Evolutionary conservation across 2,797 vertebrate genomes (phyloP).

Genomic region (Lycodopsis pacificus): DNA sequence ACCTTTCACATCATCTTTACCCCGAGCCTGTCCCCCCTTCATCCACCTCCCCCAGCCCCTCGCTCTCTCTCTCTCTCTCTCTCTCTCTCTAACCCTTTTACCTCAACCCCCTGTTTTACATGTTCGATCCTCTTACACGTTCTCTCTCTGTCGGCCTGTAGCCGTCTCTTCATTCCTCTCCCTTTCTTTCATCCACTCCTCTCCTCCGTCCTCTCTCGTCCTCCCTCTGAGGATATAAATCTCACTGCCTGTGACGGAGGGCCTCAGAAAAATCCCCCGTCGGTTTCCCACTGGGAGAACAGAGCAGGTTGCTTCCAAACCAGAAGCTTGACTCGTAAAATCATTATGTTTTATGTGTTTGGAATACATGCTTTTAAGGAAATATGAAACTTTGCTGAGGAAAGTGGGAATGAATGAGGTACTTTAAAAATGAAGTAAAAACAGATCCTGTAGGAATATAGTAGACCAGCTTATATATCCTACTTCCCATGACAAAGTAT

Average conservation of each 20-base stretch:
- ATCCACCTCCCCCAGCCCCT: slow-evolving; percentile 13
- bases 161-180: not conserved
- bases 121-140: not conserved
- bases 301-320: slow-evolving; percentile 58
- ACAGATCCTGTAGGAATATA: slow-evolving; percentile 31
- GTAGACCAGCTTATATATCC: not conserved
- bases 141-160: slow-evolving; percentile 7
- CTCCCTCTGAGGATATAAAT: slow-evolving; percentile 69
- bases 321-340: slow-evolving; percentile 41
- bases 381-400: slow-evolving; percentile 22
- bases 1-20: slow-evolving; percentile 38
- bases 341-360: slow-evolving; percentile 48
- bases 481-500: not conserved
- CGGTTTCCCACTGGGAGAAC: slow-evolving; percentile 28
- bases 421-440: slow-evolving; percentile 37
- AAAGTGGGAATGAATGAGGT: slow-evolving; percentile 13
- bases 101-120: not conserved
- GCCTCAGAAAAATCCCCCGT: slow-evolving; percentile 32
- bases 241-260: slow-evolving; percentile 36
- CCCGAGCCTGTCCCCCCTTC: not conserved
- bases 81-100: slow-evolving; percentile 6
- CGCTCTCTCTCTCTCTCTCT: not conserved
- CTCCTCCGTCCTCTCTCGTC: slow-evolving; percentile 41
- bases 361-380: slow-evolving; percentile 23
- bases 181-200: slow-evolving; percentile 14